phyloP scores from a whole-genome alignment of 2,797 vertebrate genomes.

The Pipistrellus nathusii region DNA sequence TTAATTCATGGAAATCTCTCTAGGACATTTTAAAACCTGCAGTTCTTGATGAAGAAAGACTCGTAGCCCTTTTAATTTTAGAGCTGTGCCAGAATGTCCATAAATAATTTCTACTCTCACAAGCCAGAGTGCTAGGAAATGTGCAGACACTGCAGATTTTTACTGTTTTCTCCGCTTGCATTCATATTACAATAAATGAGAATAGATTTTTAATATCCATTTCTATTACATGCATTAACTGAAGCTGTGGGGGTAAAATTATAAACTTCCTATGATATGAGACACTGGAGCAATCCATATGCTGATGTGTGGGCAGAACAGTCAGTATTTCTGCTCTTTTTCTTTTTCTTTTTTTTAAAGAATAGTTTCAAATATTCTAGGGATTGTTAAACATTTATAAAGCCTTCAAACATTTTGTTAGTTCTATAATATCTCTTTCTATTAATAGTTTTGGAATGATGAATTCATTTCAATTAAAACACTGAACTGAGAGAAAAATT shows the following conservation, averaged over 20 bases:
- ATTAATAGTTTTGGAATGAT: conserved; percentile 32
- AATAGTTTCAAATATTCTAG: conserved; percentile 30
- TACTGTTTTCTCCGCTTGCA: conserved; percentile 72
- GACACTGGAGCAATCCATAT: neutral
- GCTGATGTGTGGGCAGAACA: neutral
- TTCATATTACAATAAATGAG: conserved; percentile 75
- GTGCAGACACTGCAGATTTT: conserved; percentile 75
- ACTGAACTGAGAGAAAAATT: neutral
- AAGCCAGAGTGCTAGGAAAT: conserved; percentile 63
- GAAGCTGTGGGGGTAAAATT: conserved; percentile 40
- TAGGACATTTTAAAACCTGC: conserved; percentile 24
- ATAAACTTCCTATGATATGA: conserved; percentile 55
- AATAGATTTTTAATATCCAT: conserved; percentile 75
- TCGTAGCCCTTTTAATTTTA: conserved; percentile 68
- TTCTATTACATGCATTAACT: conserved; percentile 69
- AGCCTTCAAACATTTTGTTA: conserved; percentile 30
- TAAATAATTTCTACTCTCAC: conserved; percentile 72
- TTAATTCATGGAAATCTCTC: conserved; percentile 52
- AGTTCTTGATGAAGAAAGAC: conserved; percentile 66
- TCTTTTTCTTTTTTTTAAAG: neutral
- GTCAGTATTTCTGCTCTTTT: neutral
- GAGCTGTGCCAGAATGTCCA: conserved; percentile 35
- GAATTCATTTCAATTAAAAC: neutral
- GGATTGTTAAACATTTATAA: neutral
- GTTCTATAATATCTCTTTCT: neutral